Evolutionary conservation across 2,888 invertebrate species (phyloP).

Genomic region (Xestoiulus laeticollis): DNA sequence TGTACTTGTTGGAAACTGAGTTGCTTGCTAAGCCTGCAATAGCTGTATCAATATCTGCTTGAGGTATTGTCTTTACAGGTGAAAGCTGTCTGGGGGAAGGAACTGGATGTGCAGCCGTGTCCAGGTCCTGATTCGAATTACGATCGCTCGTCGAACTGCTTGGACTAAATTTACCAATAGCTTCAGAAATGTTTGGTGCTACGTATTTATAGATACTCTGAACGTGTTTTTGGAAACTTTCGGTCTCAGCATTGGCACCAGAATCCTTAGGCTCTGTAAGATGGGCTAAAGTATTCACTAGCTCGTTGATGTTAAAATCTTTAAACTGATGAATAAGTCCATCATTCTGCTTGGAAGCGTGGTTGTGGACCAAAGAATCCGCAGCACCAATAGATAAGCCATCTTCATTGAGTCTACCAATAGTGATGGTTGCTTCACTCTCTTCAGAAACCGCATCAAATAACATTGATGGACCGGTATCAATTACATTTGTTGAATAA

Average conservation of each 20-base stretch:
- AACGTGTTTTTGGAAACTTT: not conserved
- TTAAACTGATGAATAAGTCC: not conserved
- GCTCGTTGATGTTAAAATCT: not conserved
- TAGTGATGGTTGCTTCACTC: not conserved
- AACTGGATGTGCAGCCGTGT: not conserved
- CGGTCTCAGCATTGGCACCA: not conserved
- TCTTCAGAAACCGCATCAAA: not conserved
- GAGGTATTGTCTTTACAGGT: not conserved
- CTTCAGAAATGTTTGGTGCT: not conserved
- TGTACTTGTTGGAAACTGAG: not conserved
- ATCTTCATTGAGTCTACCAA: not conserved
- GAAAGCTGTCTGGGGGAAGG: not conserved
- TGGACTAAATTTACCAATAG: not conserved
- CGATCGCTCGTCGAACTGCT: not conserved
- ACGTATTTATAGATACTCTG: not conserved
- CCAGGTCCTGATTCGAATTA: not conserved
- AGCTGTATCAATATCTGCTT: not conserved
- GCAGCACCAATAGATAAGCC: not conserved
- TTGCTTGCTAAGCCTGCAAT: not conserved
- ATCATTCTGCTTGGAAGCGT: not conserved
- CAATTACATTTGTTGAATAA: not conserved
- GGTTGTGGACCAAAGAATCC: not conserved
- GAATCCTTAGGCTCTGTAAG: not conserved
- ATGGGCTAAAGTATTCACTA: constrained; percentile 12
- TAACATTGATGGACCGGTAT: not conserved